Evolutionary conservation across 2,797 vertebrate species (phyloP).

Genomic region (Rachycentron canadum): DNA sequence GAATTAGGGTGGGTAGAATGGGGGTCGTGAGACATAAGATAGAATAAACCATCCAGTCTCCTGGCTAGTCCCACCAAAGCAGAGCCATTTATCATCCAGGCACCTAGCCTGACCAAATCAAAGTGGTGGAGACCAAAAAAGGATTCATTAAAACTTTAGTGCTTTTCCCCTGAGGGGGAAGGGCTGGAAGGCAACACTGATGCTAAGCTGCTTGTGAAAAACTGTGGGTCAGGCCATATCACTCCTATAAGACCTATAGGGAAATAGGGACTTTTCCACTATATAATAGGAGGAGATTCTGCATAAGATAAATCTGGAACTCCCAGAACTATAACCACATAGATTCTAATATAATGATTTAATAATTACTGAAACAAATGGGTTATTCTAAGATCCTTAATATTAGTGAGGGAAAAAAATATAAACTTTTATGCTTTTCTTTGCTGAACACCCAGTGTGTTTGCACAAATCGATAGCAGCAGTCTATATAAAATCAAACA

Average conservation of each 20-base stretch:
- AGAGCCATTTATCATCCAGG: constrained; percentile 84
- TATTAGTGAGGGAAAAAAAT: background rate
- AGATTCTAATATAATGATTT: background rate
- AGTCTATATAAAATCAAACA: background rate
- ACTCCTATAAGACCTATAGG: constrained; percentile 26
- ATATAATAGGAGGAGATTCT: background rate
- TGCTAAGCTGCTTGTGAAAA: constrained; percentile 64
- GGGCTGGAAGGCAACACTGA: constrained; percentile 63
- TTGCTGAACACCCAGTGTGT: background rate
- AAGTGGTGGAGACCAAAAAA: constrained; percentile 78
- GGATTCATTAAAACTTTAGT: constrained; percentile 86
- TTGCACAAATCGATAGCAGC: background rate
- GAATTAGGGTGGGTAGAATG: constrained; percentile 16
- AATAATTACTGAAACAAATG: background rate
- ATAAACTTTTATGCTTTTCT: background rate
- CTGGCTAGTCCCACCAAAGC: constrained; percentile 68
- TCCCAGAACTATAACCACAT: background rate
- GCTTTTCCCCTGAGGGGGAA: constrained; percentile 66
- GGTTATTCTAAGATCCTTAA: background rate
- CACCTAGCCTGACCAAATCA: constrained; percentile 74
- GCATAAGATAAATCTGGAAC: constrained; percentile 14
- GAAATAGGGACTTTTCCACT: constrained; percentile 15
- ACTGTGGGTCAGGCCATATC: constrained; percentile 43
- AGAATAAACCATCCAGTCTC: constrained; percentile 69
- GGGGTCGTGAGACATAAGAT: constrained; percentile 53